Evolutionary conservation across 2,113 vertebrate species (phyloP).

Genomic region (Pedionomus torquatus): DNA sequence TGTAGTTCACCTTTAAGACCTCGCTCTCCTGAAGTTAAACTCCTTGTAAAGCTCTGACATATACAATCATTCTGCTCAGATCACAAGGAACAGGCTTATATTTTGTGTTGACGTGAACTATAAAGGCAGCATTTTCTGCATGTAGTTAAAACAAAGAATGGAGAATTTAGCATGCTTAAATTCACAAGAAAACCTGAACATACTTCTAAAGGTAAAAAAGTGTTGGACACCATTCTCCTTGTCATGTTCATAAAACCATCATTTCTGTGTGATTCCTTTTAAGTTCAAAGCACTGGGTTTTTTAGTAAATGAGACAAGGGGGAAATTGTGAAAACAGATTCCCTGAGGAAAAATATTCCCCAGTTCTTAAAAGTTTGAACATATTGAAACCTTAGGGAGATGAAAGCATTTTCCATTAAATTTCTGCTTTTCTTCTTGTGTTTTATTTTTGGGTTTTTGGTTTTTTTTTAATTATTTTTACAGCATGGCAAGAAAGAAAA

Average conservation of each 20-base stretch:
- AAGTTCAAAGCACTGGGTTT: slow-evolving; percentile 13
- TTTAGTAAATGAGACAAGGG: slow-evolving; percentile 43
- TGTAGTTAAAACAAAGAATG: not conserved
- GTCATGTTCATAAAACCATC: not conserved
- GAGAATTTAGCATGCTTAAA: not conserved
- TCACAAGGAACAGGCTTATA: not conserved
- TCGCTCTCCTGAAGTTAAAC: not conserved
- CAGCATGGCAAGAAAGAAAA: not conserved
- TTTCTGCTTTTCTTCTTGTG: not conserved
- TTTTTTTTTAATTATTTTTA: not conserved
- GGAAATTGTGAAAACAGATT: slow-evolving; percentile 22
- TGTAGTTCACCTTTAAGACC: not conserved
- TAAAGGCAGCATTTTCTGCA: not conserved
- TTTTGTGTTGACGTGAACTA: not conserved
- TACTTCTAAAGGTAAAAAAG: not conserved
- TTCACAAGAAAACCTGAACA: slow-evolving; percentile 11
- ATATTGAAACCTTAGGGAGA: not conserved
- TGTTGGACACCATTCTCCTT: not conserved
- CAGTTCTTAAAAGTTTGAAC: not conserved
- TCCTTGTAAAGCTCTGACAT: not conserved
- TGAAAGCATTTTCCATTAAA: slow-evolving; percentile 23
- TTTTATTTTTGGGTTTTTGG: too few relatives aligned
- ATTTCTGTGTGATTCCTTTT: slow-evolving; percentile 2
- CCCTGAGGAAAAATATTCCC: slow-evolving; percentile 34
- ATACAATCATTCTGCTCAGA: not conserved